A percentile compares a stretch with the other conserved stretches of the same genome.
Conservation (phyloP, 2,113 vertebrate genomes). For the Macheiramphus alcinus region DNA sequence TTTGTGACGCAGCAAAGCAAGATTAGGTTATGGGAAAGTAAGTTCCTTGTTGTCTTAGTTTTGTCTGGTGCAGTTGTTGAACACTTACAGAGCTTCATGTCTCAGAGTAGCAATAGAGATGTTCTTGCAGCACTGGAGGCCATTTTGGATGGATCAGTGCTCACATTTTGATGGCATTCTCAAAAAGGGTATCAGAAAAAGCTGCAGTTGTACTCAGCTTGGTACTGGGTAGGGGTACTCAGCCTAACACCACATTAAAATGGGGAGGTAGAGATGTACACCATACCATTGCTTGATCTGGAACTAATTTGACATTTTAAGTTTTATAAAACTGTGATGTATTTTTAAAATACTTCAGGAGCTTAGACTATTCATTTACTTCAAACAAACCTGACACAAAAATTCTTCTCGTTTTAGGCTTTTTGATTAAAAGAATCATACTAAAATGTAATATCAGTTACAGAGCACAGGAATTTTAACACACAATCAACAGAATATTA, state of each 20-base stretch:
- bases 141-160: not conserved
- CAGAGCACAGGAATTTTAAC: not conserved
- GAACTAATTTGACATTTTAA: not conserved
- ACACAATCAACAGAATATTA: not conserved
- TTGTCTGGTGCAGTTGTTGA: not conserved
- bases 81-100: not conserved
- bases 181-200: not conserved
- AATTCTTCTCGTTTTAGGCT: not conserved
- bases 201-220: not conserved
- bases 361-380: not conserved
- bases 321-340: not conserved
- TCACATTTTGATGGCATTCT: not conserved
- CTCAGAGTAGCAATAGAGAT: not conserved
- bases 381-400: not conserved
- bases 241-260: not conserved
- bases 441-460: not conserved
- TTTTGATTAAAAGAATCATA: not conserved
- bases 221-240: not conserved
- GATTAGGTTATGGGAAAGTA: not conserved
- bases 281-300: not conserved
- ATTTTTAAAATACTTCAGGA: not conserved
- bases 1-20: not conserved
- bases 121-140: not conserved
- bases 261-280: not conserved
- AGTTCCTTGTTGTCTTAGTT: not conserved